Conservation (phyloP, 2,113 vertebrate genomes). For the Petromus typicus region DNA sequence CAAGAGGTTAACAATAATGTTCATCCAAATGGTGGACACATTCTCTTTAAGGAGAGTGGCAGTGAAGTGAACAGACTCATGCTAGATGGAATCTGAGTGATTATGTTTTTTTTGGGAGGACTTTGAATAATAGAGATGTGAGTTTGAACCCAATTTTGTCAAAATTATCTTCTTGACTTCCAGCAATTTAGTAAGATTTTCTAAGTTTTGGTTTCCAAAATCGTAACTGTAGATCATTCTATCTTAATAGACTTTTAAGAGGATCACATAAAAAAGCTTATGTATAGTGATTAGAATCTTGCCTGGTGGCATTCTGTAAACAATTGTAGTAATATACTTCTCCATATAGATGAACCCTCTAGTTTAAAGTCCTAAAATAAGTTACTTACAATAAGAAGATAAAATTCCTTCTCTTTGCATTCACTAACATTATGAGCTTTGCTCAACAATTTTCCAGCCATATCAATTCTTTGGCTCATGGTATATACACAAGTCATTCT, state of each 20-base stretch:
- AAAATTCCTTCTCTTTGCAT: neutral
- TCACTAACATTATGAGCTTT: neutral
- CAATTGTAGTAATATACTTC: neutral
- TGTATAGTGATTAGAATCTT: neutral
- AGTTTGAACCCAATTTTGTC: neutral
- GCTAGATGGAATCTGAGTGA: neutral
- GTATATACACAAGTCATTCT: neutral
- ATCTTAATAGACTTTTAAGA: neutral
- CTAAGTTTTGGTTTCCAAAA: neutral
- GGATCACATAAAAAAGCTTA: neutral
- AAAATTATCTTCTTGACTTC: neutral
- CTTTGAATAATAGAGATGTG: neutral
- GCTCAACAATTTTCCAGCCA: neutral
- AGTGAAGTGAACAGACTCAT: neutral
- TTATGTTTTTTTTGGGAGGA: accelerated
- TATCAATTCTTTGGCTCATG: neutral
- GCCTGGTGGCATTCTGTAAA: neutral
- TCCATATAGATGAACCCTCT: neutral
- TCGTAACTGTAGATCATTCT: neutral
- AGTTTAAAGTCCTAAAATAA: neutral
- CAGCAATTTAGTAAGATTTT: neutral
- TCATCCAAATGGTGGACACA: neutral
- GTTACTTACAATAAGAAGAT: neutral
- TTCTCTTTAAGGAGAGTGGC: neutral
- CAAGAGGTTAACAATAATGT: constrained; percentile 31